phyloP scores from a whole-genome alignment of 2,888 invertebrate species.

The Epirrhoe tristata region DNA sequence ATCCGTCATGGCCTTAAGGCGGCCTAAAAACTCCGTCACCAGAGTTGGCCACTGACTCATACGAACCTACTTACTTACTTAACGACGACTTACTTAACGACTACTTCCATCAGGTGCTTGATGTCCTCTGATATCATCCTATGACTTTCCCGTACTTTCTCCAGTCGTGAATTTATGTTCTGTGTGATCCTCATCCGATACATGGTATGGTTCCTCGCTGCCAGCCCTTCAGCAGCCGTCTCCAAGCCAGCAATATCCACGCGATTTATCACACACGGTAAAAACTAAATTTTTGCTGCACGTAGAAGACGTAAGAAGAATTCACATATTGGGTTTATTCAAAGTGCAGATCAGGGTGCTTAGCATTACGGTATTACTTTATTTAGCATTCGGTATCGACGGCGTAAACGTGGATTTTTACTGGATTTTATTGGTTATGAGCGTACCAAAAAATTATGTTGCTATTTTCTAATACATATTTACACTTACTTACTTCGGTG shows the following conservation, averaged over 20 bases:
- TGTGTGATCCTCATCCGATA: background rate
- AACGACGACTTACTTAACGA: too few species aligned
- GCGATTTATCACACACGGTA: background rate
- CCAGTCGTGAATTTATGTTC: background rate
- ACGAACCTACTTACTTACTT: too few species aligned
- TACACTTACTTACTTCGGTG: too few species aligned
- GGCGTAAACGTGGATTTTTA: background rate
- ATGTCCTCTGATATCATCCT: background rate
- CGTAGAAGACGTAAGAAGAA: background rate
- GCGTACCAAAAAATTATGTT: too few species aligned
- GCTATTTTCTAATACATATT: too few species aligned
- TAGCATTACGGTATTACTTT: background rate
- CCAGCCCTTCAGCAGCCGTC: background rate
- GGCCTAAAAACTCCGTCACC: too few species aligned
- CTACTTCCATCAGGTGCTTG: background rate
- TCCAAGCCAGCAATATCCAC: background rate
- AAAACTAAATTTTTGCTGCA: conserved; percentile 22
- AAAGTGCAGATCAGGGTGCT: background rate
- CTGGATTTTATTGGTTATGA: too few species aligned
- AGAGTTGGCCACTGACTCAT: too few species aligned
- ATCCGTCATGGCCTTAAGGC: background rate
- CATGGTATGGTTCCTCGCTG: background rate
- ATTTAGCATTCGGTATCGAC: background rate
- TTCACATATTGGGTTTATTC: background rate
- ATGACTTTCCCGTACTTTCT: background rate